Evolutionary conservation across 2,113 vertebrate species (phyloP), one percentile per base, ranked within the genome.

Genomic region (Puntigrus tetrazona): DNA sequence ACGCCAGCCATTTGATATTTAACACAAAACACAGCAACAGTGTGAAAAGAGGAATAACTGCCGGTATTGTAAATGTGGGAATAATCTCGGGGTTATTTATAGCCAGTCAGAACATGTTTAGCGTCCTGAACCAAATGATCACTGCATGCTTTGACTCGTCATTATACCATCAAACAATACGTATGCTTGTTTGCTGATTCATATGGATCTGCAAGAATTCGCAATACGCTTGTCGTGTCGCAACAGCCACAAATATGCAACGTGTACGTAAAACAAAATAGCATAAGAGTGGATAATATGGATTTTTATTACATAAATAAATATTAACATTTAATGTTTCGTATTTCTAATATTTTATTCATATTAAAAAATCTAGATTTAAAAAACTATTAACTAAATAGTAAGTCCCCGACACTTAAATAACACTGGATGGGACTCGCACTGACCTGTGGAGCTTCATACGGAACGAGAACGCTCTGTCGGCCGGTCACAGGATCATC

Each of bases 401-500:
- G 13, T 47, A 47, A 14, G 3, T 50, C 47, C 16, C 4, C 7
- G 18, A 52, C 18, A 20, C 5, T 22, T 7, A 22, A 55, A 55
- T 8, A 55, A 55, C 2, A 22, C 63, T 69, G 31, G 65, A n/a
- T n/a, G n/a, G n/a, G n/a, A n/a, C n/a, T n/a, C 45, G 10, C 16
- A 86, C 93, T 75, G 92, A 99, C 98, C 98, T 99, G 98, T 0
- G 98, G 97, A 43, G 96, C 88, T 84, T 99, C 98, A 0, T 97
- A 99, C 1, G 98, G 97, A 85, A 98, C 96, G 88, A 97, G 93
- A 65, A 97, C 97, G 0, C 97, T 99, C 92, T 99, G 98, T 81
- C 98, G 90, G 47, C 97, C 97, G 0, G 97, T 99, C 89, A 97
- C 96, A 0, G 96, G 94, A 88, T 99, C 97, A 0, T 99, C 98